These are phyloP conservation scores for Leucoraja ocellata DNA, from an alignment of 2,797 vertebrate species.

Conservation along the genomic window DNA sequence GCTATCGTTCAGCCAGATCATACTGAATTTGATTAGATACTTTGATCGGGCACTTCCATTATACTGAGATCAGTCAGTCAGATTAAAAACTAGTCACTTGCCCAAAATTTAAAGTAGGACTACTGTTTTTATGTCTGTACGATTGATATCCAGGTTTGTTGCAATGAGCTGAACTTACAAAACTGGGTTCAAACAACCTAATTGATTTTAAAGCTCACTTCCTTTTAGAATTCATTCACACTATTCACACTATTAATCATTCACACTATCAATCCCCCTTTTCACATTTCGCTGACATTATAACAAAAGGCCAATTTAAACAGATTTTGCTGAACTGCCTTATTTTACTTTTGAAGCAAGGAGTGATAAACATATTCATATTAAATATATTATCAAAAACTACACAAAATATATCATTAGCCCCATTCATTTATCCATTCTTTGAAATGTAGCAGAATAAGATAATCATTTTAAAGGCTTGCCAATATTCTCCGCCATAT, in stretches of 20 bases:
- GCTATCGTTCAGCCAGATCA: background rate
- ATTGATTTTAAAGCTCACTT: background rate
- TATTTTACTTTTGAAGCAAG: background rate
- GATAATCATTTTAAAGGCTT: background rate
- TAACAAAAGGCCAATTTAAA: background rate
- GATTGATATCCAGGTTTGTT: background rate
- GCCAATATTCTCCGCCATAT: background rate
- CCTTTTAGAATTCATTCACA: background rate
- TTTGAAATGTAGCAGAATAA: background rate
- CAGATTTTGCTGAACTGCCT: background rate
- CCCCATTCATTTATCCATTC: background rate
- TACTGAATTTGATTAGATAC: background rate
- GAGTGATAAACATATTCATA: background rate
- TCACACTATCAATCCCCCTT: background rate
- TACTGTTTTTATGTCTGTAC: background rate
- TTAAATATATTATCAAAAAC: background rate
- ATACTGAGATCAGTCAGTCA: background rate
- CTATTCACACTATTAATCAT: too few relatives aligned
- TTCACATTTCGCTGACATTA: background rate
- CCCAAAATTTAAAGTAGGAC: background rate
- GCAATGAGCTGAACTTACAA: background rate
- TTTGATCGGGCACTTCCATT: background rate
- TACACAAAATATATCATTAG: background rate
- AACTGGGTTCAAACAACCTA: background rate
- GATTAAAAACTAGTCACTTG: background rate